A percentile compares a stretch with the other conserved stretches of the same genome.
Conservation (phyloP, 2,888 invertebrate genomes). For the Aricia artaxerxes region DNA sequence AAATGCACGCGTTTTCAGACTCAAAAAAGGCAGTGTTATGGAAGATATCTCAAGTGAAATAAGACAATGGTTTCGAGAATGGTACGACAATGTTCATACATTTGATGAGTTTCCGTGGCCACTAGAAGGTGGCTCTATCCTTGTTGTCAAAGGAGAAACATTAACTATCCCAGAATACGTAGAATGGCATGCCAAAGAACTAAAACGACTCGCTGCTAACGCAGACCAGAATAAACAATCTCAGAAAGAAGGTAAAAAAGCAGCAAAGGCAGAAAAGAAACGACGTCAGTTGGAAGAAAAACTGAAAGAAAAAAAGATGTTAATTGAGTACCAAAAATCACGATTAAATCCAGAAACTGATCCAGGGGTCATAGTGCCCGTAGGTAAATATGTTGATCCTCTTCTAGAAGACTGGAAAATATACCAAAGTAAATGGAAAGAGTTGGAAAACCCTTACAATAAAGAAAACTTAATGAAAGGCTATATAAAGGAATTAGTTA, state of each 20-base stretch:
- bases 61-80: constrained; percentile 86
- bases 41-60: constrained; percentile 89
- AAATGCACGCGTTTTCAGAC: constrained; percentile 70
- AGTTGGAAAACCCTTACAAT: constrained; percentile 65
- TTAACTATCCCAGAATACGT: constrained; percentile 81
- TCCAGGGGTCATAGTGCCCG: constrained; percentile 62
- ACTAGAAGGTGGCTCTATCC: constrained; percentile 84
- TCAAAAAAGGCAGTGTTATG: constrained; percentile 81
- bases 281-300: constrained; percentile 59
- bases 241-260: constrained; percentile 68
- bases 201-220: constrained; percentile 62
- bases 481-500: constrained; percentile 83
- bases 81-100: constrained; percentile 77
- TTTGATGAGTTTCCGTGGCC: constrained; percentile 88
- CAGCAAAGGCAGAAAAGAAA: constrained; percentile 64
- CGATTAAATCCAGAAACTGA: constrained; percentile 72
- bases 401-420: constrained; percentile 53
- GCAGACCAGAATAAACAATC: constrained; percentile 66
- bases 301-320: constrained; percentile 58
- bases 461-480: constrained; percentile 81
- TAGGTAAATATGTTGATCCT: constrained; percentile 52
- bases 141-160: constrained; percentile 81
- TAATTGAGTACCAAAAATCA: constrained; percentile 68
- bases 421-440: constrained; percentile 65
- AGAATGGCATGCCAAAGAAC: constrained; percentile 60